Percentiles rank a stretch among this genome's conserved stretches.
These are phyloP conservation scores for Miniopterus natalensis DNA, from an alignment of 2,113 vertebrate genomes.

Conservation along the genomic window DNA sequence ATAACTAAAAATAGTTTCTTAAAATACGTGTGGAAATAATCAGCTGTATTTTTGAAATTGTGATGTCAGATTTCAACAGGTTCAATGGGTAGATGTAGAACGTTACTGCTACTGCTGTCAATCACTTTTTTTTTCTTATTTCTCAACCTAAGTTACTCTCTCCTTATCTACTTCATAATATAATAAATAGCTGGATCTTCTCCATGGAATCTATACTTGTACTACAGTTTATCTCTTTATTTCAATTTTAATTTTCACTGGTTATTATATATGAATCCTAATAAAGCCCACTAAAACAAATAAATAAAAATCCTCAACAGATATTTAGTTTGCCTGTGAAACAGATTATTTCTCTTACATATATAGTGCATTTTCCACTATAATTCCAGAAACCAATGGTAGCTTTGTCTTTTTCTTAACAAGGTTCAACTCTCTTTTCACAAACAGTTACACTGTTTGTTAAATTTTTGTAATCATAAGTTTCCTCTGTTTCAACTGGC, in stretches of 20 bases:
- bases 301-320: background rate
- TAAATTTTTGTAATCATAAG: background rate
- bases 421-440: background rate
- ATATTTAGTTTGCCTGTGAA: background rate
- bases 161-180: background rate
- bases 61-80: background rate
- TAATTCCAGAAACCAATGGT: background rate
- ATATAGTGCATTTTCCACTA: background rate
- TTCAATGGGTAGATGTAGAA: background rate
- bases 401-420: background rate
- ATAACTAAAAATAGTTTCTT: conserved; percentile 33
- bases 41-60: background rate
- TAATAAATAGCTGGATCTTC: background rate
- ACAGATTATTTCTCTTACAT: background rate
- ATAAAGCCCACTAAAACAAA: background rate
- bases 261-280: background rate
- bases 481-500: background rate
- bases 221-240: background rate
- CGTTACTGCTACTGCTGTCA: background rate
- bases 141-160: background rate
- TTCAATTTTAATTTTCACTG: conserved; percentile 4
- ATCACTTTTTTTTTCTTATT: background rate
- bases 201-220: background rate
- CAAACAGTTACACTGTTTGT: background rate
- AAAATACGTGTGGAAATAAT: background rate